Evolutionary conservation across 2,113 vertebrate species (phyloP).

Genomic region (Cebidichthys violaceus): DNA sequence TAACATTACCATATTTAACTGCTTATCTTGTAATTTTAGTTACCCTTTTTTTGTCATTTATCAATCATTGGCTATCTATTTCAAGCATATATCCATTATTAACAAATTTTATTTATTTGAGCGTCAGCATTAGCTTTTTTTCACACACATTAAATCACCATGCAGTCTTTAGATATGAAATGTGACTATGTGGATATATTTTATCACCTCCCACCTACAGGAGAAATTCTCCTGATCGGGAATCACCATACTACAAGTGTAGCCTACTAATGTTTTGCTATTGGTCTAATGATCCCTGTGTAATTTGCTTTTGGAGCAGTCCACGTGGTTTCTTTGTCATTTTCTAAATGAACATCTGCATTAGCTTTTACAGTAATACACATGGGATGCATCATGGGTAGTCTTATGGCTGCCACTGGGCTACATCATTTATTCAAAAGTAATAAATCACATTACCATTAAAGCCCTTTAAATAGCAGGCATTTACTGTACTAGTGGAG

Average conservation of each 20-base stretch:
- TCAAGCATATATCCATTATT: background rate
- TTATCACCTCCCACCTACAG: background rate
- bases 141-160: background rate
- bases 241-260: background rate
- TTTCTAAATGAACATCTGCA: constrained; percentile 31
- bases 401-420: constrained; percentile 9
- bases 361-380: constrained; percentile 2
- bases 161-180: background rate
- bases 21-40: background rate
- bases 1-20: background rate
- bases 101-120: background rate
- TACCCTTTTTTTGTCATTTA: background rate
- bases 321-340: background rate
- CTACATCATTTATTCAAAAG: constrained; percentile 2
- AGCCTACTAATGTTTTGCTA: background rate
- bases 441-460: constrained; percentile 36
- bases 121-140: background rate
- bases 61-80: background rate
- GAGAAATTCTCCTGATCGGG: background rate
- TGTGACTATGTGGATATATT: background rate
- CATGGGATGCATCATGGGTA: constrained; percentile 3
- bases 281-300: background rate
- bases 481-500: background rate
- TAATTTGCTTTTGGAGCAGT: background rate
- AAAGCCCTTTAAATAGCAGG: background rate